A percentile compares a stretch with the other conserved stretches of the same genome.
Conservation (phyloP, 2,888 invertebrate species). For the Leptinotarsa tumamoca region DNA sequence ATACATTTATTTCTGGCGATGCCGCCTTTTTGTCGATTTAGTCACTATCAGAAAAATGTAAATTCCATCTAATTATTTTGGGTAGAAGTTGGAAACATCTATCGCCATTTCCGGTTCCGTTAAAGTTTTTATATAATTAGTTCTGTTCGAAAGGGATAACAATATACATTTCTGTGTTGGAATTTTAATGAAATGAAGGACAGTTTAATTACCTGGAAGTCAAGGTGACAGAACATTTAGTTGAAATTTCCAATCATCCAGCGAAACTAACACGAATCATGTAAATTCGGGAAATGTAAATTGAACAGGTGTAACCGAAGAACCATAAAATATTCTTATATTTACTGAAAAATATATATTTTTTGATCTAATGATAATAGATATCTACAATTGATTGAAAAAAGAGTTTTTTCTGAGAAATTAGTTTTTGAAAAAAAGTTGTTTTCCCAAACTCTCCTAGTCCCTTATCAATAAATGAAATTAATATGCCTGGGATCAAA, state of each 20-base stretch:
- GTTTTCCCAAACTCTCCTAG: too few relatives aligned
- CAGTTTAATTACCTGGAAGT: conserved; percentile 7
- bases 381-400: too few relatives aligned
- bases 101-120: conserved; percentile 36
- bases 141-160: conserved; percentile 15
- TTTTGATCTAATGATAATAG: too few relatives aligned
- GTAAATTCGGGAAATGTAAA: background rate
- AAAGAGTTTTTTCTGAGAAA: too few relatives aligned
- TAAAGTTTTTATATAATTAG: conserved; percentile 28
- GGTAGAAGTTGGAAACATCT: conserved; percentile 30
- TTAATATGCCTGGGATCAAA: too few relatives aligned
- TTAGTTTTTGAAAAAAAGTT: too few relatives aligned
- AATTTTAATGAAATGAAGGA: background rate
- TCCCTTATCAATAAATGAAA: too few relatives aligned
- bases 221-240: conserved; percentile 9
- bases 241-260: conserved; percentile 5
- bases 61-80: conserved; percentile 38
- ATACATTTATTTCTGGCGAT: background rate
- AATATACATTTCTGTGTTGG: background rate
- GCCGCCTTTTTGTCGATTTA: conserved; percentile 15
- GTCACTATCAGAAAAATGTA: conserved; percentile 35
- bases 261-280: background rate
- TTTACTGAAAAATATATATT: background rate
- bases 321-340: background rate
- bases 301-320: conserved; percentile 1